These are phyloP conservation scores for Orientallactaga sibirica DNA, from an alignment of 2,797 vertebrate genomes.

Conservation along the genomic window DNA sequence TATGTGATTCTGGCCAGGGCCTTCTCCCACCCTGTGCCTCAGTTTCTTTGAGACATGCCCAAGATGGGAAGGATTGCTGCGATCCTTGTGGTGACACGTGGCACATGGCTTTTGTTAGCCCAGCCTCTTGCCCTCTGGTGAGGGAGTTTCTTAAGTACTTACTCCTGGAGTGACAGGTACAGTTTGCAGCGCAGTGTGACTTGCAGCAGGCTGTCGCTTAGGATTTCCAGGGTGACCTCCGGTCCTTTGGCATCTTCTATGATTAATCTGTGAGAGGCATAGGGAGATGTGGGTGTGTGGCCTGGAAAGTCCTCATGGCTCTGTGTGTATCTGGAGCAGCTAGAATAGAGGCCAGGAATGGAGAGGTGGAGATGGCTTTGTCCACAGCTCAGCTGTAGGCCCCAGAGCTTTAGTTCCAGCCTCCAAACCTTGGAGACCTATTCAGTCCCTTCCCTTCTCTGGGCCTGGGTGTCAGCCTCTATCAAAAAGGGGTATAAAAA, in stretches of 20 bases:
- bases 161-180: slow-evolving; percentile 49
- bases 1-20: neutral
- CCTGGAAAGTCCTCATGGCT: neutral
- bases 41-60: slow-evolving; percentile 15
- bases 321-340: neutral
- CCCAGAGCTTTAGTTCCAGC: neutral
- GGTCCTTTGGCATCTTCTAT: slow-evolving; percentile 68
- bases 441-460: neutral
- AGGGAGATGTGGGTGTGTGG: neutral
- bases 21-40: neutral
- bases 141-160: neutral
- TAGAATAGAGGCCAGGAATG: neutral
- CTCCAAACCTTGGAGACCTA: neutral
- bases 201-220: slow-evolving; percentile 57
- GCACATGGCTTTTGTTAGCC: neutral
- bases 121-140: neutral
- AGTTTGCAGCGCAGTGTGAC: slow-evolving; percentile 55
- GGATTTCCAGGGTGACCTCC: slow-evolving; percentile 39
- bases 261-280: slow-evolving; percentile 49
- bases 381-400: neutral
- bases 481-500: neutral
- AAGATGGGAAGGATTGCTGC: neutral
- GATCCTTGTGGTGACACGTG: neutral
- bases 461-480: neutral
- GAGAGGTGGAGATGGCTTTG: neutral